These are phyloP conservation scores for Diabrotica balteata DNA, from an alignment of 2,888 invertebrate species.

Conservation along the genomic window DNA sequence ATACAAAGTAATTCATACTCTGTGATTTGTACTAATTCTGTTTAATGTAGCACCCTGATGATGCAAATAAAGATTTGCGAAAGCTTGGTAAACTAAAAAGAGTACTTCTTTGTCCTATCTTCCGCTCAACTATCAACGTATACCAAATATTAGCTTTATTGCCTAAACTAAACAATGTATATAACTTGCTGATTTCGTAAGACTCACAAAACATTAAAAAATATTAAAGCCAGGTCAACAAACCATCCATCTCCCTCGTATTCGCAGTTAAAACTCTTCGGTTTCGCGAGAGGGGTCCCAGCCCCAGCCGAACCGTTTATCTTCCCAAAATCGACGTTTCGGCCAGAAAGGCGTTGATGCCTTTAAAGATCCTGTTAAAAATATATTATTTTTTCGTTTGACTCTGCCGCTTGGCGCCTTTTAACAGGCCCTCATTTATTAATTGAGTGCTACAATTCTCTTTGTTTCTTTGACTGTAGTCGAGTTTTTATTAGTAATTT, in stretches of 20 bases:
- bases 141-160: too few relatives aligned
- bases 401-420: constrained; percentile 59
- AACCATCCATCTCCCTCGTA: constrained; percentile 28
- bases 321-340: constrained; percentile 42
- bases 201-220: constrained; percentile 25
- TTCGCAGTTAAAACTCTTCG: background rate
- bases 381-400: constrained; percentile 59
- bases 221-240: constrained; percentile 34
- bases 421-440: constrained; percentile 59
- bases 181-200: constrained; percentile 15
- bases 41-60: too few relatives aligned
- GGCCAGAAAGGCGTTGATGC: constrained; percentile 60
- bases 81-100: too few relatives aligned
- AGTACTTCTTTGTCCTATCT: too few relatives aligned
- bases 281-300: constrained; percentile 27
- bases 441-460: constrained; percentile 50
- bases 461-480: constrained; percentile 26
- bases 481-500: constrained; percentile 19
- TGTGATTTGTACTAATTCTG: too few relatives aligned
- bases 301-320: constrained; percentile 30
- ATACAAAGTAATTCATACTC: too few relatives aligned
- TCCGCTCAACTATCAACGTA: too few relatives aligned
- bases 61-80: too few relatives aligned
- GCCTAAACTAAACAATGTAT: constrained; percentile 12
- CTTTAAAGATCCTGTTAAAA: constrained; percentile 61